Evolutionary conservation across 2,797 vertebrate genomes (phyloP), one percentile per base, ranked within the genome.

Genomic region (Agapornis canus): DNA sequence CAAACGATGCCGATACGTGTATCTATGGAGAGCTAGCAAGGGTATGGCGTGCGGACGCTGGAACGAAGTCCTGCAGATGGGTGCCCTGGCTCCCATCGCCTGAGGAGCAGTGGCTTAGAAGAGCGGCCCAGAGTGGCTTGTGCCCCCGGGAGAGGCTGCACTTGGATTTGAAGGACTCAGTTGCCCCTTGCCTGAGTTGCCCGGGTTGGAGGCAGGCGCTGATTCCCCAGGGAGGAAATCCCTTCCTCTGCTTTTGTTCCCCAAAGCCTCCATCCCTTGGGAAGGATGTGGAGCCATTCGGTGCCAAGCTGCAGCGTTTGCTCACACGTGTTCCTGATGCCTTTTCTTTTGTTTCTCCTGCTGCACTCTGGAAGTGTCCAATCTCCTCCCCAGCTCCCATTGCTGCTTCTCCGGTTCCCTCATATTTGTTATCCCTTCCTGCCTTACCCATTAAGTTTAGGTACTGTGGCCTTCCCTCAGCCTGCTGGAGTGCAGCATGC

Each of bases 271-370:
- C 35, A 0, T 59, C 16, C 26, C 17, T 10, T 9, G 51, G 87
- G 61, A 31, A 69, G 1, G 59, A 10, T 13, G 66, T 3, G n/a
- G 11, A 6, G 3, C 27, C 3, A 1, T 8, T 73, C 20, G 1
- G 31, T 43, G 71, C 76, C 32, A 2, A 5, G 89, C 89, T 57
- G 94, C 79, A 9, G 80, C 15, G 1, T 25, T 47, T 3, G 60
- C 52, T 90, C 47, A 27, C 94, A 82, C 78, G 77, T 90, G 92
- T 89, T 90, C 72, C 76, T 11, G 52, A 73, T 56, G 81, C 94
- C 40, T n/a, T 4, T 39, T 13, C 92, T 93, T 94, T 96, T 96
- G 94, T 94, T 78, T 78, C 59, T 48, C 25, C 31, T 29, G 37
- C 63, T 76, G 86, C 75, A 18, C n/a, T 10, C 71, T 22, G 72